Conservation (phyloP, 2,888 invertebrate genomes). For the Danaus chrysippus region DNA sequence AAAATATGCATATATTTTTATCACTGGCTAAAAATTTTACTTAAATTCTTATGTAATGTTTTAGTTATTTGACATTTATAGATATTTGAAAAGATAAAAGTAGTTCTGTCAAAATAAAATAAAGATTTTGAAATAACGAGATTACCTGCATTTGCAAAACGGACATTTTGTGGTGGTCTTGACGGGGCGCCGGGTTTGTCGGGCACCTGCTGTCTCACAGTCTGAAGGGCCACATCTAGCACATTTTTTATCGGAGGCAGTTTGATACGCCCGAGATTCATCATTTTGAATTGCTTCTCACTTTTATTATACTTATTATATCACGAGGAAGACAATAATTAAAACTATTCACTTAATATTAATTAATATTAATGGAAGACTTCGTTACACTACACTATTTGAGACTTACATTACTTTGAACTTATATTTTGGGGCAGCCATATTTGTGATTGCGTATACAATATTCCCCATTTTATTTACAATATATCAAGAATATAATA, state of each 20-base stretch:
- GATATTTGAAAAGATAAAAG: too few relatives aligned
- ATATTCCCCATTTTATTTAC: constrained; percentile 36
- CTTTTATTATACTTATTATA: constrained; percentile 23
- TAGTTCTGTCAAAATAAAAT: too few relatives aligned
- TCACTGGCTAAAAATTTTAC: not conserved
- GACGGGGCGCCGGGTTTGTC: constrained; percentile 78
- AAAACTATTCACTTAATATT: constrained; percentile 22
- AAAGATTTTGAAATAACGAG: not conserved
- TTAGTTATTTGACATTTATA: too few relatives aligned
- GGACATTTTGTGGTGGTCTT: constrained; percentile 74
- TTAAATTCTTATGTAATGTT: not conserved
- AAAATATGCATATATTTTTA: not conserved
- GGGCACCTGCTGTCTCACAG: constrained; percentile 87
- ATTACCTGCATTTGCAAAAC: constrained; percentile 76
- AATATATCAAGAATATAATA: constrained; percentile 4
- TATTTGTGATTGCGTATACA: constrained; percentile 38
- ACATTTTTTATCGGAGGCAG: constrained; percentile 87
- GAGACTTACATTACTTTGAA: constrained; percentile 38
- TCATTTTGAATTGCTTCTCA: constrained; percentile 43
- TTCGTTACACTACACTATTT: constrained; percentile 61
- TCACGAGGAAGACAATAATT: constrained; percentile 40
- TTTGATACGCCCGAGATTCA: constrained; percentile 78
- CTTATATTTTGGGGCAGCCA: constrained; percentile 50
- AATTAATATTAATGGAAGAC: constrained; percentile 65
- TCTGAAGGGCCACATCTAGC: constrained; percentile 90